These are phyloP conservation scores for Enteromius treurensis DNA, from an alignment of 2,797 vertebrate species.

Conservation along the genomic window DNA sequence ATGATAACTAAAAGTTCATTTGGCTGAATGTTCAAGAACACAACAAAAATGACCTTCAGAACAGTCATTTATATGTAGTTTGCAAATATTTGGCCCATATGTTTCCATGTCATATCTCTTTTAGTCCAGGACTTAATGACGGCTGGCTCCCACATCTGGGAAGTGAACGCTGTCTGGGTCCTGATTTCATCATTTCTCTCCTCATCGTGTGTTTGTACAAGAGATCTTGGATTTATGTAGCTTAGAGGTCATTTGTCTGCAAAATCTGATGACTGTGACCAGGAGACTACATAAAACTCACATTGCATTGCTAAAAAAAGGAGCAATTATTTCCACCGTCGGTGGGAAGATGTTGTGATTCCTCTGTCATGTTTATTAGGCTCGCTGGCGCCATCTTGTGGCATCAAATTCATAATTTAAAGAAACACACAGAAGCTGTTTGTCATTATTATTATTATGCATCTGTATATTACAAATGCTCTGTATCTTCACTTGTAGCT, in stretches of 20 bases:
- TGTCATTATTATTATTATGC: background rate
- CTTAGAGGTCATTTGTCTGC: background rate
- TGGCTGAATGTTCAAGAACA: background rate
- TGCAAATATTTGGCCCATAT: background rate
- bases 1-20: background rate
- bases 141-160: background rate
- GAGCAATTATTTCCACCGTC: background rate
- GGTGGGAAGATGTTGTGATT: background rate
- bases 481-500: background rate
- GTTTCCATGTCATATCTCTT: background rate
- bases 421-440: background rate
- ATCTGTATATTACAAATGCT: background rate
- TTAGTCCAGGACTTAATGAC: no score
- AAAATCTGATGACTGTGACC: background rate
- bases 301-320: no score
- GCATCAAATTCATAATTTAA: background rate
- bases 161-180: background rate
- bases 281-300: background rate
- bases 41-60: background rate
- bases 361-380: background rate
- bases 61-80: background rate
- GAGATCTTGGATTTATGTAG: background rate
- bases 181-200: background rate
- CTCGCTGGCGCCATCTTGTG: constrained; percentile 21
- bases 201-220: background rate